Evolutionary conservation across 2,888 invertebrate species (phyloP), one percentile per base, ranked within the genome.

Genomic region (Hemicrepidius hirtus): DNA sequence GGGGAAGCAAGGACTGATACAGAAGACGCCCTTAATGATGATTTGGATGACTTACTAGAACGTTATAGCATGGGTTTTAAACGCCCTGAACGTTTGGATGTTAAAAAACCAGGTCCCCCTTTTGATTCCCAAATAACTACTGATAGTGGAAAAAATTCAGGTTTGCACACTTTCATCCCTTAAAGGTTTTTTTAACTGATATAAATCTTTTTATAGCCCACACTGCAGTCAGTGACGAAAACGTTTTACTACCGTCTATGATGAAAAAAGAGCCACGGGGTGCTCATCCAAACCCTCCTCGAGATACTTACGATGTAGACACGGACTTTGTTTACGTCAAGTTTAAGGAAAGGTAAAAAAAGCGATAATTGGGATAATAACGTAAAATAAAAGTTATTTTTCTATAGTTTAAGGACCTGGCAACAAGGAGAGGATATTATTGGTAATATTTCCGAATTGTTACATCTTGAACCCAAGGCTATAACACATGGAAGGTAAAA

Each of bases 101-200:
- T 97, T 62, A 97, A 97, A 88, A 97, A 97, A 88, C 97, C 97
- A n/a, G 97, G 97, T 71, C 97, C 97, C 60, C 92, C 91, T 72
- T 92, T 93, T 86, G 91, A 92, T 82, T 90, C 91, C 69, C 92
- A 93, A 87, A 91, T 86, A 41, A 63, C 57, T n/a, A 49, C 59
- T 7, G 62, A 57, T 3, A 32, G 21, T 9, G 68, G n/a, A 13
- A 66, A 57, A 35, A 24, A 6, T 37, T 28, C 46, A 60, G 60
- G 53, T 60, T 16, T 60, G 37, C 35, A 13, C n/a, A 24, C 24
- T 2, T 24, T 24, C 3, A 24, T n/a, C n/a, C 49, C 5, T 10
- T 12, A 46, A 46, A 10, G 1, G n/a, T 49, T 9, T 49, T 20
- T 18, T 12, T 7, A 21, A 49, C 9, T 49, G 12, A 65, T 28